These are phyloP conservation scores for Azorinus chamasolen DNA, from an alignment of 2,888 invertebrate genomes.

Conservation along the genomic window DNA sequence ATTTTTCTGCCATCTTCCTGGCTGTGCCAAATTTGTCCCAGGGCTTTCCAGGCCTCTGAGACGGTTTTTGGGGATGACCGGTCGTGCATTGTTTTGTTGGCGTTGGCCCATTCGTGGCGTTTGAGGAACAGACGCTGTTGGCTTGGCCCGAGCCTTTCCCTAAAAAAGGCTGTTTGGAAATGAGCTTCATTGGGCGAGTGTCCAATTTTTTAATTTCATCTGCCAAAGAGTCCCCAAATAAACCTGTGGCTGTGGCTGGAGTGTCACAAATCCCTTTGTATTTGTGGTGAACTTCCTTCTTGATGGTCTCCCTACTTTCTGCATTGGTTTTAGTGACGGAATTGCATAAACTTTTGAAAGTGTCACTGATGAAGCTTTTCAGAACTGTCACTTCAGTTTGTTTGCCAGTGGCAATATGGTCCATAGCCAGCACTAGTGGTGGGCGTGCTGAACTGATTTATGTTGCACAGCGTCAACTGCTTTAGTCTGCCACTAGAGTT, in stretches of 20 bases:
- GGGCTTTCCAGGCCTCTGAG: too few relatives aligned
- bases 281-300: neutral
- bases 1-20: too few relatives aligned
- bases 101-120: too few relatives aligned
- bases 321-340: neutral
- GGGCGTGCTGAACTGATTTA: neutral
- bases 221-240: constrained; percentile 1
- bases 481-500: too few relatives aligned
- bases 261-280: neutral
- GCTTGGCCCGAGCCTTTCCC: too few relatives aligned
- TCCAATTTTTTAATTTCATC: neutral
- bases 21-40: too few relatives aligned
- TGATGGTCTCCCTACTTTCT: neutral
- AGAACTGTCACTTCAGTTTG: neutral
- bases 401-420: neutral
- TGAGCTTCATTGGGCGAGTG: too few relatives aligned
- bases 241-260: neutral
- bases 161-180: too few relatives aligned
- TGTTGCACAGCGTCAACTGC: too few relatives aligned
- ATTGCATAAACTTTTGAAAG: neutral
- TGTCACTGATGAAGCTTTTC: neutral
- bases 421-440: neutral
- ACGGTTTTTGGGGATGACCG: too few relatives aligned
- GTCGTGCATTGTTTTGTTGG: too few relatives aligned
- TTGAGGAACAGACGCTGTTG: too few relatives aligned